Conservation (phyloP, 2,797 vertebrate species). For the Ambastaia sidthimunki region DNA sequence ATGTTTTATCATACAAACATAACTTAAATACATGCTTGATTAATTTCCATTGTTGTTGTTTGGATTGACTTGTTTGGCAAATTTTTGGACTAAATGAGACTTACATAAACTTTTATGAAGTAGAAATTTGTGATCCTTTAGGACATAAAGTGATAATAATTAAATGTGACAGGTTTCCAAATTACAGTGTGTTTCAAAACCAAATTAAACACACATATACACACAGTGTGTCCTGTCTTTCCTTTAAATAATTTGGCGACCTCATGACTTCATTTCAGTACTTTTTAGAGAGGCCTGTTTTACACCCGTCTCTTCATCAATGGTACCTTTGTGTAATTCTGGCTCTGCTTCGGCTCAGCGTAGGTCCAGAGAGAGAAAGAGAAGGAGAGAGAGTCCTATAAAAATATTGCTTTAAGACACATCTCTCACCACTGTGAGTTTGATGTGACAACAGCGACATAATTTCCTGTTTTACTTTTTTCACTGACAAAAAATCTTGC, state of each 20-base stretch:
- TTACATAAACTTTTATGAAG: not conserved
- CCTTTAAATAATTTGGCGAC: slow-evolving; percentile 76
- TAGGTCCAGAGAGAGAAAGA: slow-evolving; percentile 68
- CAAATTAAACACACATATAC: slow-evolving; percentile 60
- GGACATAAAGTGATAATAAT: not conserved
- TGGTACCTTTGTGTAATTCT: slow-evolving; percentile 79
- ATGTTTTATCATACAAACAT: not conserved
- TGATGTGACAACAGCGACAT: slow-evolving; percentile 33
- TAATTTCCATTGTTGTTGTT: not conserved
- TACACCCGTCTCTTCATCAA: slow-evolving; percentile 75
- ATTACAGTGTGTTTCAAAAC: slow-evolving; percentile 64
- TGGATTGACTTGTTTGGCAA: not conserved
- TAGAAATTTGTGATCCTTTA: slow-evolving; percentile 2
- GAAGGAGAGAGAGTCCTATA: slow-evolving; percentile 47
- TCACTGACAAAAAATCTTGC: not conserved
- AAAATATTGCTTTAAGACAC: slow-evolving; percentile 30
- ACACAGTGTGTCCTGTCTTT: slow-evolving; percentile 60
- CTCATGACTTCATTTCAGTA: slow-evolving; percentile 77
- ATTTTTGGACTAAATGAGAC: not conserved
- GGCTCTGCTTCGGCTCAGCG: slow-evolving; percentile 75
- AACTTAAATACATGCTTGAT: not conserved
- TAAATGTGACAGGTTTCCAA: slow-evolving; percentile 7
- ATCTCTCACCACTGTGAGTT: slow-evolving; percentile 17
- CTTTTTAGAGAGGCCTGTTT: slow-evolving; percentile 74
- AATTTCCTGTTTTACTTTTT: slow-evolving; percentile 9